Percentiles rank a stretch among this genome's conserved stretches.
phyloP scores from a whole-genome alignment of 2,113 vertebrate species.

The Columbina picui region DNA sequence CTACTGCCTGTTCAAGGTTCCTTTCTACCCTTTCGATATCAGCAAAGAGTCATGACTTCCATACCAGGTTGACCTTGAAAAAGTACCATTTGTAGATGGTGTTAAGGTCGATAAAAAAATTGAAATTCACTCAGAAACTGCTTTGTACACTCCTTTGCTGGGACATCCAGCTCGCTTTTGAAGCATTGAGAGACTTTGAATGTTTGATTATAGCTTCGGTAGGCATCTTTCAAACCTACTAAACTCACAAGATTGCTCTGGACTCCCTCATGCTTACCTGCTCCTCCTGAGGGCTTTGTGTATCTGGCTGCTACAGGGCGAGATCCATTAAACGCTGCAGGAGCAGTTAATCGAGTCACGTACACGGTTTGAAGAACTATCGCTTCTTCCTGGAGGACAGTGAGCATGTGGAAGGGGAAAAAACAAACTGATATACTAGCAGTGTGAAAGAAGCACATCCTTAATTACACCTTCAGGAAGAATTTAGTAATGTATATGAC shows the following conservation, averaged over 20 bases:
- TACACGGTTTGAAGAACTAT: background rate
- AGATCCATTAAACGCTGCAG: fast-evolving
- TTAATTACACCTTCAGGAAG: background rate
- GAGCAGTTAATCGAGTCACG: background rate
- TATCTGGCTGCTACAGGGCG: background rate
- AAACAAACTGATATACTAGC: background rate
- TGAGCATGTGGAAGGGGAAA: background rate
- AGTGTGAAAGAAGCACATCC: background rate
- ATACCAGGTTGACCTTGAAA: background rate
- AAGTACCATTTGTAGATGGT: background rate
- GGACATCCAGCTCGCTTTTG: background rate
- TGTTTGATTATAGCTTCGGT: background rate
- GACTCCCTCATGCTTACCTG: background rate
- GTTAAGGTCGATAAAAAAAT: background rate
- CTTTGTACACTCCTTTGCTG: background rate
- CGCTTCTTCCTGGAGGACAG: background rate
- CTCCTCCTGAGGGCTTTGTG: background rate
- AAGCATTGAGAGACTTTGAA: background rate
- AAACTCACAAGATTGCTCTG: background rate
- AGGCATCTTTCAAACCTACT: background rate
- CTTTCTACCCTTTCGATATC: background rate
- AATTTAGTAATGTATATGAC: background rate
- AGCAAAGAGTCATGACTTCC: background rate
- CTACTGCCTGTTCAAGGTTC: background rate
- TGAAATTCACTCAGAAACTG: background rate